Evolutionary conservation across 2,113 vertebrate species (phyloP), one percentile per base, ranked within the genome.

Genomic region (Rhizomys pruinosus): DNA sequence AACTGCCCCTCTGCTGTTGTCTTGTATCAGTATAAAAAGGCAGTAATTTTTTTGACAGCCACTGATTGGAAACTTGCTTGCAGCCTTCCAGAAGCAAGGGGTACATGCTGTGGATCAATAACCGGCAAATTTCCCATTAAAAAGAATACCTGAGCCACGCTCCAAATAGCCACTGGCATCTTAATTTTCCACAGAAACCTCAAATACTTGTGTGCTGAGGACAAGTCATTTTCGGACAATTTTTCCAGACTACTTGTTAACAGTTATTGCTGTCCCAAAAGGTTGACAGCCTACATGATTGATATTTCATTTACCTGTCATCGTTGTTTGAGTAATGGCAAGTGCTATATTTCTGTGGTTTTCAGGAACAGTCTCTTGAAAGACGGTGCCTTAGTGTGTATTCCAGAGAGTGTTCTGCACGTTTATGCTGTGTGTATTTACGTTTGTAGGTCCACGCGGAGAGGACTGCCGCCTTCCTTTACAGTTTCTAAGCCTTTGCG

Each of bases 41-140:
- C 98, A 98, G 98, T 98, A 98, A 98, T 98, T 98, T 97, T 98
- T 99, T 98, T 99, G 99, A 99, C 99, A 99, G 98, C 98, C 98
- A 96, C 98, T 99, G 99, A 99, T 99, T 98, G 99, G 99, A 99
- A 98, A 98, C 97, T 99, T 98, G 99, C 99, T 99, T 94, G 98
- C 98, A 99, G 99, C 98, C 98, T 98, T 99, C 94, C 96, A 96
- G 27, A 96, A 98, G 98, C 98, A 98, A 97, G 98, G 97, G 97
- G 94, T 98, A 99, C 99, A 99, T 97, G 99, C 98, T 98, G 98
- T 98, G 98, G 99, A 99, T 99, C 99, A 99, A 99, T 99, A 99
- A 99, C 98, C 98, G 98, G 99, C 99, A 99, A 99, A 99, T 99
- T 99, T 99, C 98, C 99, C 99, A 99, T 99, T 99, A 99, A 99